These are phyloP conservation scores for Palythoa grandis DNA, from an alignment of 92 coral and sea anemone species.

Conservation along the genomic window DNA sequence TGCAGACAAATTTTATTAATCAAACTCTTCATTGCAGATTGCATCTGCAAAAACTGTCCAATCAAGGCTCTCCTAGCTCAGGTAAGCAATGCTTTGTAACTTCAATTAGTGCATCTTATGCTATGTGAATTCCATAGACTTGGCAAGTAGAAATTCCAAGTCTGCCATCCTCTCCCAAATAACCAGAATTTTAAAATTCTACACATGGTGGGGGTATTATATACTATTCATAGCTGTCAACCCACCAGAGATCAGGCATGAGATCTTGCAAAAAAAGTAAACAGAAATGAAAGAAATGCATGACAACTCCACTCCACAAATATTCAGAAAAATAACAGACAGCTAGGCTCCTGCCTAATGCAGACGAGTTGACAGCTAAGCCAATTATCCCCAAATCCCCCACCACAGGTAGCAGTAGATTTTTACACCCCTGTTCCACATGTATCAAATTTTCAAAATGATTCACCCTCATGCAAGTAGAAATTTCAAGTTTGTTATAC, in stretches of 20 bases:
- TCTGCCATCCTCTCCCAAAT: constrained; percentile 3
- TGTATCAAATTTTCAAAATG: neutral
- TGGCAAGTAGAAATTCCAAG: constrained; percentile 17
- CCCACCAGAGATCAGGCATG: constrained; percentile 5
- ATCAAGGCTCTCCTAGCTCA: constrained; percentile 4
- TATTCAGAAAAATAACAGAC: neutral
- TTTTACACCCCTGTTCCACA: too few relatives aligned
- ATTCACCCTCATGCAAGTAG: constrained; percentile 1
- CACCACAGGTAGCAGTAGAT: too few relatives aligned
- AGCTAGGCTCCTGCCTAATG: constrained; percentile 18
- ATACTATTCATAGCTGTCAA: constrained; percentile 8
- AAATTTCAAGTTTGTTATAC: constrained; percentile 7
- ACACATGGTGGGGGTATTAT: constrained; percentile 11
- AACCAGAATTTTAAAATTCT: neutral
- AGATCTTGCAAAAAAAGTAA: neutral
- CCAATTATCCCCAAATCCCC: too few relatives aligned
- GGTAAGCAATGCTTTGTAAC: constrained; percentile 11
- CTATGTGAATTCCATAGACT: constrained; percentile 9
- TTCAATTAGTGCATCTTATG: constrained; percentile 9
- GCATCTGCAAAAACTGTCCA: constrained; percentile 16
- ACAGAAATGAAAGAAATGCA: constrained; percentile 1
- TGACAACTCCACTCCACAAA: neutral
- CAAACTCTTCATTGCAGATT: constrained; percentile 24
- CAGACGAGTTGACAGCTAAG: constrained; percentile 17
- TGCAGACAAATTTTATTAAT: neutral